Evolutionary conservation across 1,140 invertebrate species (phyloP).

Genomic region (Stegodyphus mimosarum): DNA sequence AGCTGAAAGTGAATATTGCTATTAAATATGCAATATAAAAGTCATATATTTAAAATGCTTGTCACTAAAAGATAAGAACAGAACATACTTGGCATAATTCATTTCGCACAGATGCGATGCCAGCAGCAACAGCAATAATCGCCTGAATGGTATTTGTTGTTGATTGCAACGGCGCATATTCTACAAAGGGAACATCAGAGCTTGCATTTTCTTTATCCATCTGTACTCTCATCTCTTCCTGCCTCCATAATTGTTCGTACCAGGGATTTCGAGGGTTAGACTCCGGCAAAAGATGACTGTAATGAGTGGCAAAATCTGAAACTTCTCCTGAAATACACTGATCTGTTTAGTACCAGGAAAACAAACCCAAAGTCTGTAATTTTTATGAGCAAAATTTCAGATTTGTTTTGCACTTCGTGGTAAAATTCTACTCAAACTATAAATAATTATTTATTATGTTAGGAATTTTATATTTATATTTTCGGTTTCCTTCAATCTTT

Average conservation of each 20-base stretch:
- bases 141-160: constrained; percentile 69
- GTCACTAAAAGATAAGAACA: not conserved
- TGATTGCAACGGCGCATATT: constrained; percentile 66
- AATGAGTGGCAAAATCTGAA: constrained; percentile 64
- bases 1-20: not conserved
- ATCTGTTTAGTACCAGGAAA: too few species aligned
- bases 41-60: not conserved
- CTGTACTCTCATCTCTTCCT: constrained; percentile 61
- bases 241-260: constrained; percentile 68
- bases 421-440: too few species aligned
- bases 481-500: too few species aligned
- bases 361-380: too few species aligned
- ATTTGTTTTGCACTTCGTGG: too few species aligned
- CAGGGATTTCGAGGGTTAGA: constrained; percentile 68
- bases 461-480: too few species aligned
- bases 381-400: too few species aligned
- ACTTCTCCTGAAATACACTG: constrained; percentile 28
- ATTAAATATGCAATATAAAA: not conserved
- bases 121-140: constrained; percentile 65
- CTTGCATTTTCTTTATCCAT: constrained; percentile 60
- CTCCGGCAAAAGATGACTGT: constrained; percentile 64
- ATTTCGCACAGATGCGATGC: constrained; percentile 63
- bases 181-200: not conserved
- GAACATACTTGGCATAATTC: constrained; percentile 63
- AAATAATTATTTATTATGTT: too few species aligned